Evolutionary conservation across 2,888 invertebrate species (phyloP), one percentile per base, ranked within the genome.

Genomic region (Microctonus hyperodae): DNA sequence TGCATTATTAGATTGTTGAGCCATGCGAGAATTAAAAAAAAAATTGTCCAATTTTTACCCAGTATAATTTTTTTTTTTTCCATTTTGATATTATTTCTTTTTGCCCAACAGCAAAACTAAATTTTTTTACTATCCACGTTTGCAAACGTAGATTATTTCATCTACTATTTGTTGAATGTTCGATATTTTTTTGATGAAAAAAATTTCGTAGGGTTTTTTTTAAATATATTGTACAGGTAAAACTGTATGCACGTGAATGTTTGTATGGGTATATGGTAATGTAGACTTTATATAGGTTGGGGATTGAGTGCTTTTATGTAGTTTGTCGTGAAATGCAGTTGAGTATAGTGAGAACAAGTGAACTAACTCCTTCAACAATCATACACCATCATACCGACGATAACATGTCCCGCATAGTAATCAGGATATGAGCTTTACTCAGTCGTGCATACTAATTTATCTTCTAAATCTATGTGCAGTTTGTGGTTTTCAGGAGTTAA

Each of bases 401-500:
- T 75, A 75, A 74, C 16, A 44, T 78, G 79, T 78, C 77, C 76
- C 79, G 80, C 80, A 80, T 81, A 79, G 78, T 72, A 75, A 81
- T 61, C 72, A 73, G 16, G 44, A 16, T 44, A 70, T 57, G 64
- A 64, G 44, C 70, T 60, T 70, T 70, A 63, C 70, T 74, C 67
- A 74, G 68, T 65, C 69, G 74, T 71, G 80, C 79, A 81, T 81
- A 81, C 81, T 81, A 81, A 81, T 81, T 75, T 72, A 33, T 23
- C 35, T 22, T 31, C 44, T 53, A 33, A 28, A 35, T 37, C 33
- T 23, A 40, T 13, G 55, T 25, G 28, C 55, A 33, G n/a, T 51
- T 31, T 20, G 22, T 13, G 20, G 16, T 31, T 20, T 13, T 23
- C 2, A 40, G 22, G 28, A 22, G 33, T n/a, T 57, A 60, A 20